Evolutionary conservation across 2,113 vertebrate genomes (phyloP).

Genomic region (Dicrurus megarhynchus): DNA sequence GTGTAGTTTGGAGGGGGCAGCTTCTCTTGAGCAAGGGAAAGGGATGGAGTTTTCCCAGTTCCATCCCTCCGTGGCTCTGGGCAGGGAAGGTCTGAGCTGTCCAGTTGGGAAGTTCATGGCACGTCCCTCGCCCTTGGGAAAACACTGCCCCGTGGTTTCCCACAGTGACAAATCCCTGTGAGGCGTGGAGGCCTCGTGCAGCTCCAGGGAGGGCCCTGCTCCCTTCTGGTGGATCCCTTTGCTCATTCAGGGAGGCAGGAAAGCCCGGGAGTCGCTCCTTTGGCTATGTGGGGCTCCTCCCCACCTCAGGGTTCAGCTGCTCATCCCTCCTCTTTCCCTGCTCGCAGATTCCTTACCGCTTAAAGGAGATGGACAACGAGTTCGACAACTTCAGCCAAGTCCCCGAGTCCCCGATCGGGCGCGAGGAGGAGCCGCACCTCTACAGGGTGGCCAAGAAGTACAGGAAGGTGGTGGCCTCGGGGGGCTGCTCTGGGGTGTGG

Average conservation of each 20-base stretch:
- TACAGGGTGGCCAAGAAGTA: slow-evolving; percentile 98
- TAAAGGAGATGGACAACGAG: slow-evolving; percentile 90
- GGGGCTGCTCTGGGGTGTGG: background rate
- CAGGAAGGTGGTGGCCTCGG: slow-evolving; percentile 82
- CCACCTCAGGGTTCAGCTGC: rapidly evolving
- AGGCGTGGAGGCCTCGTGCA: background rate
- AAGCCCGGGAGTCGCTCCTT: background rate
- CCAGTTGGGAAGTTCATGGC: background rate
- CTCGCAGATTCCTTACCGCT: slow-evolving; percentile 90
- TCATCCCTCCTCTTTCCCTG: background rate
- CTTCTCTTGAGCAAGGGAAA: background rate
- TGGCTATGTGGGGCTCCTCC: background rate
- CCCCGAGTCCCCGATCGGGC: slow-evolving; percentile 90
- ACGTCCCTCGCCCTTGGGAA: background rate
- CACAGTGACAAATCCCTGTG: background rate
- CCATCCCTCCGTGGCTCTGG: background rate
- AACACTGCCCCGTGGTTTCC: slow-evolving; percentile 50
- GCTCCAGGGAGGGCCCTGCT: slow-evolving; percentile 9
- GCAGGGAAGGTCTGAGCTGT: background rate
- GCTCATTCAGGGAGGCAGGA: background rate
- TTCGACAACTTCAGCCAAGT: slow-evolving; percentile 95
- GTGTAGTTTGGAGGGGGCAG: rapidly evolving
- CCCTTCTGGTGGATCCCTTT: background rate
- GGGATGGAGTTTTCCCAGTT: background rate
- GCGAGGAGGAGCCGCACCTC: slow-evolving; percentile 93